A percentile compares a stretch with the other conserved stretches of the same genome.
Evolutionary conservation across 2,113 vertebrate genomes (phyloP).

Genomic region (Bambusicola thoracicus): DNA sequence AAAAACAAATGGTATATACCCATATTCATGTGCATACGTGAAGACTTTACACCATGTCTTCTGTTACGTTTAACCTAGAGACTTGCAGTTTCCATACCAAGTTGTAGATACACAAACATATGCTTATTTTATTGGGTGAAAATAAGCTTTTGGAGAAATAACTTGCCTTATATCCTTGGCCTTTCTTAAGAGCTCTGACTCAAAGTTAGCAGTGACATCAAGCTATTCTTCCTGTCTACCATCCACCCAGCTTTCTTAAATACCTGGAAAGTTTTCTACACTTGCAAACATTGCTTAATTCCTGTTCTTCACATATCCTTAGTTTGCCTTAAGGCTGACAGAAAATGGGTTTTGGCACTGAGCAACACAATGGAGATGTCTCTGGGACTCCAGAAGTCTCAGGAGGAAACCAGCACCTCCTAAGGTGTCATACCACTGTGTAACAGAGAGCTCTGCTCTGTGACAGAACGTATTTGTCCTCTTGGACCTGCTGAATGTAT

Average conservation of each 20-base stretch:
- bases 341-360: neutral
- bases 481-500: neutral
- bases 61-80: neutral
- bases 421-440: neutral
- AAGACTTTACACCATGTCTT: neutral
- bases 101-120: neutral
- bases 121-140: neutral
- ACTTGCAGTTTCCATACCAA: neutral
- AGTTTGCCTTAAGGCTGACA: neutral
- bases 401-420: neutral
- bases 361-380: neutral
- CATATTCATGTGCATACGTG: neutral
- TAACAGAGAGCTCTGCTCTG: neutral
- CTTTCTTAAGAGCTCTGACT: neutral
- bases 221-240: neutral
- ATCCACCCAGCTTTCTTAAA: neutral
- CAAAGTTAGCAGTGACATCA: neutral
- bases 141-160: fast-evolving
- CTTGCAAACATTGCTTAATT: neutral
- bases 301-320: neutral
- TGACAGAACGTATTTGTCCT: neutral
- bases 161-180: neutral
- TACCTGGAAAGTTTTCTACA: neutral
- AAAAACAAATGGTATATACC: neutral
- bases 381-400: neutral